Evolutionary conservation across 2,113 vertebrate genomes (phyloP).

Genomic region (Maccullochella peelii): DNA sequence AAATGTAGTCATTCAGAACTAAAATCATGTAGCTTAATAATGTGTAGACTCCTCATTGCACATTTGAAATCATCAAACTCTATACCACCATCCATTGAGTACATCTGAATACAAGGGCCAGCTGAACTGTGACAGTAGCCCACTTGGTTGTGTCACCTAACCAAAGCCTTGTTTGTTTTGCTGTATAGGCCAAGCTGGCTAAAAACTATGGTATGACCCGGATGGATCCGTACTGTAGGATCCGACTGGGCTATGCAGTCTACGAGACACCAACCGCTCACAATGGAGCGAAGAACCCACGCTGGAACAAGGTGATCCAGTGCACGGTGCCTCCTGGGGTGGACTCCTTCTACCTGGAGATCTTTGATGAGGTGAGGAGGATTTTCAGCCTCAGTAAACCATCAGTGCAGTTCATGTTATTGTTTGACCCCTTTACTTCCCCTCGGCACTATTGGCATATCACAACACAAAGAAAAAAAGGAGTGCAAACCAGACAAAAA

Average conservation of each 20-base stretch:
- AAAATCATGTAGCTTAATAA: not conserved
- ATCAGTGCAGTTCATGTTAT: too few species aligned
- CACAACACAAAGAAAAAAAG: too few species aligned
- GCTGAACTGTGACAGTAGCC: not conserved
- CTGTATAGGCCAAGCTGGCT: slow-evolving; percentile 91
- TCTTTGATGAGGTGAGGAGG: slow-evolving; percentile 95
- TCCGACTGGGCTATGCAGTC: slow-evolving; percentile 94
- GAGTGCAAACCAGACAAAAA: too few species aligned
- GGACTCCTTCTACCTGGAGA: slow-evolving; percentile 98
- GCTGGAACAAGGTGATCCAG: slow-evolving; percentile 99
- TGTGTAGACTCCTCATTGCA: not conserved
- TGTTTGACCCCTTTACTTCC: too few species aligned
- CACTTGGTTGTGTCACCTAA: not conserved
- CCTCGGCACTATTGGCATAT: too few species aligned
- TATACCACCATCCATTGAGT: not conserved
- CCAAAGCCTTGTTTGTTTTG: not conserved
- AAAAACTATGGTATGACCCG: slow-evolving; percentile 99
- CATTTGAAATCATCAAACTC: not conserved
- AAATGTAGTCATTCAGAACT: not conserved
- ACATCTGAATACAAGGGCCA: not conserved
- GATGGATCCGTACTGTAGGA: slow-evolving; percentile 97
- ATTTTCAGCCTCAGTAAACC: too few species aligned
- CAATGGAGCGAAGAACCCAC: slow-evolving; percentile 97
- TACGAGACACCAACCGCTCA: slow-evolving; percentile 98
- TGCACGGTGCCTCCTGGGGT: slow-evolving; percentile 95